These are phyloP conservation scores for Psilanteris sp. DNA, from an alignment of 1,140 invertebrate genomes.

Conservation along the genomic window DNA sequence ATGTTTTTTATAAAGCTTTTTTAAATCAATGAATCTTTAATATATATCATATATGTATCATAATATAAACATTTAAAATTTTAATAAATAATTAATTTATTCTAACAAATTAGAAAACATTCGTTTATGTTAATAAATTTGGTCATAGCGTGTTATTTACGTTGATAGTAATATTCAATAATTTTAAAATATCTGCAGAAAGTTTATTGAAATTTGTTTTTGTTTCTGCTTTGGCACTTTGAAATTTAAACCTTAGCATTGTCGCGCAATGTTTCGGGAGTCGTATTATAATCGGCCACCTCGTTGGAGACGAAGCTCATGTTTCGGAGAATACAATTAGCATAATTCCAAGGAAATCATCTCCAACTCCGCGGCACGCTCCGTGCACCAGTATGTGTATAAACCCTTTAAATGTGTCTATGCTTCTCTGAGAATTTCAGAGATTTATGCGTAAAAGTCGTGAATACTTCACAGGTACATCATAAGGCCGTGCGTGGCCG, in stretches of 20 bases:
- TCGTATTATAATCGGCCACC: conserved; percentile 60
- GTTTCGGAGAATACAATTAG: conserved; percentile 71
- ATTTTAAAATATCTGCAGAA: too few relatives aligned
- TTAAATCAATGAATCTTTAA: too few relatives aligned
- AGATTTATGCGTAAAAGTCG: conserved; percentile 57
- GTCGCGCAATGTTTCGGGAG: conserved; percentile 51
- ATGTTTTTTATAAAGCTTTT: too few relatives aligned
- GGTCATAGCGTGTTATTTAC: too few relatives aligned
- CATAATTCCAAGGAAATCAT: conserved; percentile 76
- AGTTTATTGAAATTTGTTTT: too few relatives aligned
- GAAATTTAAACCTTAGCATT: conserved; percentile 39
- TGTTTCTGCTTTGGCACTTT: conserved; percentile 24
- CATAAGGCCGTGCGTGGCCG: conserved; percentile 43
- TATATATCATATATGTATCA: too few relatives aligned
- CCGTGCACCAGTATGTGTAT: not conserved
- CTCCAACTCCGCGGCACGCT: conserved; percentile 61
- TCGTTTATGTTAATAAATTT: too few relatives aligned
- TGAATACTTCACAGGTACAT: conserved; percentile 44
- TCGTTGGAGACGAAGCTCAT: conserved; percentile 58
- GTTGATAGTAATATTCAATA: too few relatives aligned
- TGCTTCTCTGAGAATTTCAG: conserved; percentile 36
- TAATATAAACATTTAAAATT: too few relatives aligned
- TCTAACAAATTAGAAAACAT: too few relatives aligned
- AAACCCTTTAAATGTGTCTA: conserved; percentile 2
- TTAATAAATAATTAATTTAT: too few relatives aligned